phyloP scores from a whole-genome alignment of 37 sponge, comb jelly and placozoan genomes.

The Aphrocallistes beatrix region DNA sequence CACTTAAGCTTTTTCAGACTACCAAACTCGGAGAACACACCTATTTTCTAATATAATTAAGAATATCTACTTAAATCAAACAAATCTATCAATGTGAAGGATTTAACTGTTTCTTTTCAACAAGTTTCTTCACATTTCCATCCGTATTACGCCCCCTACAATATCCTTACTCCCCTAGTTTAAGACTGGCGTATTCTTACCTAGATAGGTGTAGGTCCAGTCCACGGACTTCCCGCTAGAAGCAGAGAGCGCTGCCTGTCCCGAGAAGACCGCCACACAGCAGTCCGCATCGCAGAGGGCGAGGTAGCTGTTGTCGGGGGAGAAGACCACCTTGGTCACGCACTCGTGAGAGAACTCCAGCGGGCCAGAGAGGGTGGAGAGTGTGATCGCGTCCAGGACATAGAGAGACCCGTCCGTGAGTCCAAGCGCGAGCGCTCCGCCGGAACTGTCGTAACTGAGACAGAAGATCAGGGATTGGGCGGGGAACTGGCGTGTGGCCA shows the following conservation, averaged over 20 bases:
- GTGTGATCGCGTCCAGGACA: constrained; percentile 59
- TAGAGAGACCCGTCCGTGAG: constrained; percentile 60
- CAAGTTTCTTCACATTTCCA: no score
- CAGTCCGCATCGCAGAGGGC: constrained; percentile 70
- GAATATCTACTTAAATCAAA: no score
- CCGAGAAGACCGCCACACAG: constrained; percentile 57
- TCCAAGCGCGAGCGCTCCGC: constrained; percentile 55
- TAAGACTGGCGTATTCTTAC: no score
- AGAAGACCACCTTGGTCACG: constrained; percentile 78
- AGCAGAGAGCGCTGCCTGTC: not conserved
- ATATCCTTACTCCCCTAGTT: no score
- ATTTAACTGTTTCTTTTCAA: no score
- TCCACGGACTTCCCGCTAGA: not conserved
- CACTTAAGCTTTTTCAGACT: no score
- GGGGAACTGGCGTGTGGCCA: constrained; percentile 35
- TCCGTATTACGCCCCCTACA: no score
- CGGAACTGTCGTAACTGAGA: constrained; percentile 43
- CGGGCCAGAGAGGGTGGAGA: constrained; percentile 43
- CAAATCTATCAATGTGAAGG: no score
- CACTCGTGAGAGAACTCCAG: constrained; percentile 65
- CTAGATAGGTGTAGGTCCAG: constrained; percentile 20
- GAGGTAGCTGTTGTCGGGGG: constrained; percentile 74
- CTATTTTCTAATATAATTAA: no score
- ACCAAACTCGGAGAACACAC: no score
- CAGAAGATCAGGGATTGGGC: constrained; percentile 49